Conservation (phyloP, 2,888 invertebrate species). For the Agrochola lota region DNA sequence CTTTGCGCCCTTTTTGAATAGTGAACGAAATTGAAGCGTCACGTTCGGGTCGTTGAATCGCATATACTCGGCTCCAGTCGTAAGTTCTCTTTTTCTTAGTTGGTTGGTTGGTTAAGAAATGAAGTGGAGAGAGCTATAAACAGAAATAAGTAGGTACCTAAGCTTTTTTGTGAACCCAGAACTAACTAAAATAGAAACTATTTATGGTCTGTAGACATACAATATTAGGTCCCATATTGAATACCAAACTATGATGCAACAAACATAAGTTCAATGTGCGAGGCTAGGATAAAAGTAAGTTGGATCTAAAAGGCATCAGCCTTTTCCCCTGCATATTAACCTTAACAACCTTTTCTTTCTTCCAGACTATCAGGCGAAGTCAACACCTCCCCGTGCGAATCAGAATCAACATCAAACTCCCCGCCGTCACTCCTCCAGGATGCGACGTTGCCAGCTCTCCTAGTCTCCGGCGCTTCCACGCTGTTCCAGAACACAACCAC, state of each 20-base stretch:
- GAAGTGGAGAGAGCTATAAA: no score
- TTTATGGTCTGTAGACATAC: not conserved
- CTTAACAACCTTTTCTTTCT: slow-evolving; percentile 50
- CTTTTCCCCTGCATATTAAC: not conserved
- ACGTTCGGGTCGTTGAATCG: no score
- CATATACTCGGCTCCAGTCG: no score
- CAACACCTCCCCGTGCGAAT: slow-evolving; percentile 91
- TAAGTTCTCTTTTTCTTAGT: no score
- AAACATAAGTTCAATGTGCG: not conserved
- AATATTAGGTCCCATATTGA: not conserved
- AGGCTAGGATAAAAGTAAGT: not conserved
- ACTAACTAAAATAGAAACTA: no score
- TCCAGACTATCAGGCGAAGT: slow-evolving; percentile 87
- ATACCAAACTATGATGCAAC: not conserved
- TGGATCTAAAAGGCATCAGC: not conserved
- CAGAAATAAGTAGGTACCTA: no score
- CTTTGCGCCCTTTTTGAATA: no score
- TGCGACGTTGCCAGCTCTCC: slow-evolving; percentile 84
- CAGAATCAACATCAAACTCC: slow-evolving; percentile 91
- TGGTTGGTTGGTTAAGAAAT: no score
- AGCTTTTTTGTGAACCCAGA: no score
- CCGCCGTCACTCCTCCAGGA: slow-evolving; percentile 88
- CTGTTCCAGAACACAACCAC: slow-evolving; percentile 85
- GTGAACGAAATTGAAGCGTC: no score
- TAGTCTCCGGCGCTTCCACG: slow-evolving; percentile 86